Base-by-base conservation (phyloP, 92 coral and sea anemone species). In the Phenganax marumi region DNA sequence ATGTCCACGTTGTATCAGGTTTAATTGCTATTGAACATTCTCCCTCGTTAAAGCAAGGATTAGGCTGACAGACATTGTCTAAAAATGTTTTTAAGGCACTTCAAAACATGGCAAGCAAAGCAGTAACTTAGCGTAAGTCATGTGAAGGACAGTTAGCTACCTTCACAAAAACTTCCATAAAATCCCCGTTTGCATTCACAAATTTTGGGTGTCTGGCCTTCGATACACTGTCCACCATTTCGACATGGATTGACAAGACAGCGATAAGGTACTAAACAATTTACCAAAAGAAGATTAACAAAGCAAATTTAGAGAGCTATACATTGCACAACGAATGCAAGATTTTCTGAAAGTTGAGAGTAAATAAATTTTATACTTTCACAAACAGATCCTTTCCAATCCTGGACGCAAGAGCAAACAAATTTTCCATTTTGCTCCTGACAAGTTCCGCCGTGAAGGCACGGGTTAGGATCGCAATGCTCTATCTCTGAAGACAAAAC, bases 1-100 rank as follows among this genome's bases (percentile, higher is more conserved):
- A 78, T 8, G 73, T 47, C 49, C 53, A 78, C 13, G 83, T 61
- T 16, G 61, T 78, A 48, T 78, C 83, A 61, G 83, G 60, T 48
- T 57, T 52, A 13, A 23, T 13, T 61, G 61, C 55, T 8, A 78
- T 96, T 16, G 90, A 52, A 83, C 99, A 96, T 16, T 90, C 52
- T 26, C 96, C 99, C 62, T 93, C 93, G 60, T 91, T 96, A 52
- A 89, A 92, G 76, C 99, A 96, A 11, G 99, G 99, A 78, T 85
- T 90, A 24, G 99, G 99, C 51, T 82, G 89, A 68, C 99, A 96
- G 54, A 96, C 90, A 84, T 92, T 91, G 75, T 87, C 99, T 96
- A 22, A 89, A 77, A 24, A 47, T 12, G 47, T 49, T 13, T 9
- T 21, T 33, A 5, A 21, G 0, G 4, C 3, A 72, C 6, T 39